Conservation (phyloP, 2,113 vertebrate species). For the Passer domesticus region DNA sequence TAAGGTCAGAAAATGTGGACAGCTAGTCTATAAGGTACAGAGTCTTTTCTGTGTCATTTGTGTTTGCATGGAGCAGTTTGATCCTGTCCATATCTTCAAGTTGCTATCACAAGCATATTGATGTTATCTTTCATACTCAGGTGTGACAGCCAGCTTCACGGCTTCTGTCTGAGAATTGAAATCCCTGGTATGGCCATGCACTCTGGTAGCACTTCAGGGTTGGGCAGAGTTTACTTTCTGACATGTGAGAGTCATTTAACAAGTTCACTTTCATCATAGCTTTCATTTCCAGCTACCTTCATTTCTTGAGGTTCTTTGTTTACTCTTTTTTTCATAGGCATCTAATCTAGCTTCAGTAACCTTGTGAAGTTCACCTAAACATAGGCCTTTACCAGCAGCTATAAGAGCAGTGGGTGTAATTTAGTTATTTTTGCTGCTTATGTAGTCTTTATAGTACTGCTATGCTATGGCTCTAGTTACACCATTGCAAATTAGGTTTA, state of each 20-base stretch:
- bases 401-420: not conserved
- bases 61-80: not conserved
- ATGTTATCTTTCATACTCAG: not conserved
- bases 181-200: not conserved
- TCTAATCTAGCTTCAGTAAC: not conserved
- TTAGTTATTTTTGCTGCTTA: not conserved
- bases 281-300: not conserved
- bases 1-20: not conserved
- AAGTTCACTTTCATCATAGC: not conserved
- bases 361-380: not conserved
- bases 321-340: not conserved
- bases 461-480: not conserved
- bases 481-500: not conserved
- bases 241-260: not conserved
- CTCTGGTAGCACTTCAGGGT: not conserved
- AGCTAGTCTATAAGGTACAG: not conserved
- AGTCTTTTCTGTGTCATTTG: not conserved
- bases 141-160: not conserved
- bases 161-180: not conserved
- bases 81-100: rapidly evolving
- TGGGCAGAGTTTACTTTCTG: not conserved
- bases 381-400: not conserved
- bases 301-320: not conserved
- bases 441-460: not conserved
- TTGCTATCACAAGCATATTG: not conserved